Evolutionary conservation across 2,888 invertebrate genomes (phyloP), one percentile per base, ranked within the genome.

Genomic region (Metalampra italica): DNA sequence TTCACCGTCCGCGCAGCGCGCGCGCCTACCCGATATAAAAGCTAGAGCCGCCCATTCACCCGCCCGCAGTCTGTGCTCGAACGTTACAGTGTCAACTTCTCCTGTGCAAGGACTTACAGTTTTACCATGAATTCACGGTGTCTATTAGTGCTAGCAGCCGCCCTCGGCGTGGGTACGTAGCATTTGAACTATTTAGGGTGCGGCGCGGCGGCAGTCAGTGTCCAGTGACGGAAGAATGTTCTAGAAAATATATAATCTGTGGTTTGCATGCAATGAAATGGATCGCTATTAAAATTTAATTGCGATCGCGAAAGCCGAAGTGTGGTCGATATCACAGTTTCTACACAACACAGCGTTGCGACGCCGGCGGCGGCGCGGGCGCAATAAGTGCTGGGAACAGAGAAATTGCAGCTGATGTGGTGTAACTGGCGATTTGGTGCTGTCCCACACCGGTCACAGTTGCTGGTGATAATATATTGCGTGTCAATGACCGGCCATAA

Each of bases 101-200:
- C 66, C 71, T 67, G 85, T 82, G 83, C 74, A 81, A 85, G 85
- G 85, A 86, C 86, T 86, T 78, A 80, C 74, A 79, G 82, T 79
- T 80, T 71, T 75, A 88, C 64, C 71, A 90, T 90, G 90, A 82
- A 87, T 86, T 82, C 90, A 80, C 78, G 88, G 90, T 90, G 90
- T 87, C 86, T 90, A 79, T 64, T 90, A 85, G 87, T 90, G 86
- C 79, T 92, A 82, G 91, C 92, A 80, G 90, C 91, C 83, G 92
- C 92, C 90, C 90, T 92, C 86, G 92, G 92, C 91, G 91, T 92
- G 90, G 92, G 92, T 92, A 92, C 90, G 92, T 92, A 92, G 69
- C 68, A 78, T 80, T 82, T 81, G 59, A 82, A 79, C 71, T 83
- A 84, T 85, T 82, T 82, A 80, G 75, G 81, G 82, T 70, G 82